Percentiles rank a stretch among this genome's conserved stretches.
These are phyloP conservation scores for Drosophila niveifrons DNA, from an alignment of 2,888 invertebrate genomes.

Conservation along the genomic window DNA sequence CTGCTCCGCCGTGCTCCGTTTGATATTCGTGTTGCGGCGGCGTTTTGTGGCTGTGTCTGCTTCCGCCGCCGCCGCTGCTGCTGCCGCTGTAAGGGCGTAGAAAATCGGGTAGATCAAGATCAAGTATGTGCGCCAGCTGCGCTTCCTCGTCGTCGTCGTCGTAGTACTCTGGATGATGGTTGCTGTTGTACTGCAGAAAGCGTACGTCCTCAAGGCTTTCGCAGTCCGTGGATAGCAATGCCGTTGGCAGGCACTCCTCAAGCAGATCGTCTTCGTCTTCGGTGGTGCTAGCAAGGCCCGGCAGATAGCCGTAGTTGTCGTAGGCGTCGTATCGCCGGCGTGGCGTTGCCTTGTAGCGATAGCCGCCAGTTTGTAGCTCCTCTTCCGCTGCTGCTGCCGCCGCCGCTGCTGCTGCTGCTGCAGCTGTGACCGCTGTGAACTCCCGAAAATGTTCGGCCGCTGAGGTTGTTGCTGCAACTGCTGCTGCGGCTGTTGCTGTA, in stretches of 20 bases:
- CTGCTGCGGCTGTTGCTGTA: slow-evolving; percentile 39
- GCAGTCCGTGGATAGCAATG: slow-evolving; percentile 69
- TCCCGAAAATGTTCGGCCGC: slow-evolving; percentile 12
- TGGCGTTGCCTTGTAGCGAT: slow-evolving; percentile 73
- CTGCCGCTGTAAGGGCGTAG: slow-evolving; percentile 72
- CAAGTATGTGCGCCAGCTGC: slow-evolving; percentile 74
- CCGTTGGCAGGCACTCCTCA: slow-evolving; percentile 70
- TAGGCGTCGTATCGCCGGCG: slow-evolving; percentile 71
- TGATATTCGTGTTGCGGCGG: slow-evolving; percentile 75
- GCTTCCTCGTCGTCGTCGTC: slow-evolving; percentile 73
- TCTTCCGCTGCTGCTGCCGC: slow-evolving; percentile 62
- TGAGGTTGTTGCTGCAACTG: slow-evolving; percentile 33
- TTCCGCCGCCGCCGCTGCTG: slow-evolving; percentile 68
- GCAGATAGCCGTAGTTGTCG: slow-evolving; percentile 77
- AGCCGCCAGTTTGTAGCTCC: slow-evolving; percentile 75
- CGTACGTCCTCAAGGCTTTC: slow-evolving; percentile 73
- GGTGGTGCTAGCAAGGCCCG: slow-evolving; percentile 72
- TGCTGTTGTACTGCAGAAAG: slow-evolving; percentile 63
- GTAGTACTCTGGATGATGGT: slow-evolving; percentile 56
- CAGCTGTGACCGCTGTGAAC: slow-evolving; percentile 27
- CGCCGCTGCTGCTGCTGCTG: slow-evolving; percentile 47
- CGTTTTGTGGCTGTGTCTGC: slow-evolving; percentile 78
- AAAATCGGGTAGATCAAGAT: slow-evolving; percentile 73
- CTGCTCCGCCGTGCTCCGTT: slow-evolving; percentile 75
- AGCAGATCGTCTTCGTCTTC: slow-evolving; percentile 70